Evolutionary conservation across 2,888 invertebrate genomes (phyloP), one percentile per base, ranked within the genome.

Genomic region (Lochmaea crataegi): DNA sequence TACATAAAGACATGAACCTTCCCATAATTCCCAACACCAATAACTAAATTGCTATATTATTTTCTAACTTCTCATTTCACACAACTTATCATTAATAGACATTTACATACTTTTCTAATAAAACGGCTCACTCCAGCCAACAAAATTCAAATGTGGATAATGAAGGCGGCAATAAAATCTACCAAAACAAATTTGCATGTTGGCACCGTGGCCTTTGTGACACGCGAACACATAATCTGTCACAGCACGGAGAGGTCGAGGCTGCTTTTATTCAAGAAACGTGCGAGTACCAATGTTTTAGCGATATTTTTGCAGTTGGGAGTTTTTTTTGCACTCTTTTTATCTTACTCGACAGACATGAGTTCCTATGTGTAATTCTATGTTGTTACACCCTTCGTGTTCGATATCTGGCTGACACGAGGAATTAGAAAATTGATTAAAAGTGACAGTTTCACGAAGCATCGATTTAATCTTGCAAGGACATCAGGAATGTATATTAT

Each of bases 201-300:
- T 76, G 73, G 75, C 76, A 65, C 51, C 76, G 78, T 78, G 73
- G 79, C 77, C 75, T 79, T 78, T 75, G 66, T 76, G 75, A 81
- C 83, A 83, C 82, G 83, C 83, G 79, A 83, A 82, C 80, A 78
- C 77, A 81, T 81, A 82, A 83, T 83, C 82, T 83, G 83, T 83
- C 83, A 83, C 80, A 68, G 75, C 75, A 72, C 76, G 77, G 77
- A 79, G 74, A 80, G 81, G 77, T 80, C 58, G 71, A 32, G 53
- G 65, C 26, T 65, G 48, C 6, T 41, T 65, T 51, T 51, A 45
- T 58, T 22, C 63, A 67, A 38, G 11, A 77, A 81, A 80, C 78
- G 81, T 81, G 80, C 79, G 81, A 79, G 73, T 82, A 80, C 78
- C 76, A 77, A 76, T 82, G 79, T 80, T 80, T 74, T 79, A 77